Base-by-base conservation (phyloP, 2,113 vertebrate genomes). In the Acinonyx jubatus region DNA sequence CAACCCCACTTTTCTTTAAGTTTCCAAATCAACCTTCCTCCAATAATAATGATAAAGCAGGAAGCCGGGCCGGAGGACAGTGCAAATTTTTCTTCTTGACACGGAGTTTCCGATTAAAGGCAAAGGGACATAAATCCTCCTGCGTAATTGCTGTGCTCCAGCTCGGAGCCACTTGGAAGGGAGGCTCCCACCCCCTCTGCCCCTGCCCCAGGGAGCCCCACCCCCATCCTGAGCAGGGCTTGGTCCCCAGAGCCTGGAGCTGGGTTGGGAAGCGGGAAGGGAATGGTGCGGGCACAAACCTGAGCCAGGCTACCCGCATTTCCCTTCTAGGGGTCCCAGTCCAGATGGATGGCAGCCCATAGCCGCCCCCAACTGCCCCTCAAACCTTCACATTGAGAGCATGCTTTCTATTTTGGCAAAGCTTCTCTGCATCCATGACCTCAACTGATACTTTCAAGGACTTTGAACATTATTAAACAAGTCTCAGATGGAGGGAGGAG, bases 21-120 rank as follows among this genome's bases (percentile, higher is more conserved):
- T 98, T 98, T 98, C 98, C 98, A 98, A 98, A 98, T 97, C 98
- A 98, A 98, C 98, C 98, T 98, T 98, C 98, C 95, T 98, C 98
- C 98, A 98, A 98, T 98, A 98, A 98, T 98, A 98, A 98, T 98
- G 98, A 98, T 98, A 98, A 98, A 98, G 98, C 98, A 98, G 98
- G 97, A 98, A 98, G 98, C 98, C 4, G 85, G 97, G 91, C 96
- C 33, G 63, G 97, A 97, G 98, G 98, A 98, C 98, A 98, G 98
- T 97, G 96, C 96, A 98, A 96, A 98, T 98, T 98, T 98, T 98
- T 98, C 98, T 98, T 98, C 98, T 98, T 98, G 98, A 98, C 98
- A 98, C 96, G 61, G 91, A 98, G 98, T 98, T 98, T 98, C 98
- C 98, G 98, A 98, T 98, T 98, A 98, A 98, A 98, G 98, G 98